A percentile compares a stretch with the other conserved stretches of the same genome.
phyloP scores from a whole-genome alignment of 1,140 invertebrate species.

The Procambarus virginalis region DNA sequence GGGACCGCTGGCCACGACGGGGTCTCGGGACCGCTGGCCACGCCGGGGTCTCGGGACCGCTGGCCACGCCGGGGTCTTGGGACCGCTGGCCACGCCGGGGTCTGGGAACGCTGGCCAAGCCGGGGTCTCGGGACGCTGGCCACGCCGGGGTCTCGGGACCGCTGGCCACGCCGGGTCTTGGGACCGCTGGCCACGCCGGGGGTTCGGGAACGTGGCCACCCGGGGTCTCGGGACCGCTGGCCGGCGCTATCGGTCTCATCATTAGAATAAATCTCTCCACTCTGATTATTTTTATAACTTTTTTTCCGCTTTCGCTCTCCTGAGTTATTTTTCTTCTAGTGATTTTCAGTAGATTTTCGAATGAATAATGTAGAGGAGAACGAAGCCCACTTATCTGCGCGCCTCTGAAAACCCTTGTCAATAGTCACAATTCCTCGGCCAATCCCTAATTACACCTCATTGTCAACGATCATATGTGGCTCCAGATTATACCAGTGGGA shows the following conservation, averaged over 20 bases:
- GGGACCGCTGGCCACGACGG: too few relatives aligned
- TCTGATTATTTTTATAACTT: background rate
- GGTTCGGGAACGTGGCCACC: too few relatives aligned
- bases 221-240: too few relatives aligned
- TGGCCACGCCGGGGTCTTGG: too few relatives aligned
- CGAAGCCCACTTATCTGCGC: conserved; percentile 16
- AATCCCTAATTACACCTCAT: conserved; percentile 56
- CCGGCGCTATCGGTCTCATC: background rate
- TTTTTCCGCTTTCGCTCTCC: background rate
- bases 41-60: too few relatives aligned
- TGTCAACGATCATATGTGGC: conserved; percentile 55
- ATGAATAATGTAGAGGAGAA: conserved; percentile 22
- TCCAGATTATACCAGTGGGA: conserved; percentile 50
- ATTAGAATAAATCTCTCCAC: background rate
- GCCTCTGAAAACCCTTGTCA: conserved; percentile 31
- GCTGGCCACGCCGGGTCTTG: too few relatives aligned
- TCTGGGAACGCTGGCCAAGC: too few relatives aligned
- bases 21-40: too few relatives aligned
- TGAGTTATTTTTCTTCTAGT: background rate
- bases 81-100: too few relatives aligned
- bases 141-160: too few relatives aligned
- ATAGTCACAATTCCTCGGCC: conserved; percentile 41
- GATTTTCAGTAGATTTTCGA: conserved; percentile 16
- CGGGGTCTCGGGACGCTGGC: too few relatives aligned
- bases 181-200: too few relatives aligned